Conservation (phyloP, 2,888 invertebrate genomes). For the Incurvaria masculella region DNA sequence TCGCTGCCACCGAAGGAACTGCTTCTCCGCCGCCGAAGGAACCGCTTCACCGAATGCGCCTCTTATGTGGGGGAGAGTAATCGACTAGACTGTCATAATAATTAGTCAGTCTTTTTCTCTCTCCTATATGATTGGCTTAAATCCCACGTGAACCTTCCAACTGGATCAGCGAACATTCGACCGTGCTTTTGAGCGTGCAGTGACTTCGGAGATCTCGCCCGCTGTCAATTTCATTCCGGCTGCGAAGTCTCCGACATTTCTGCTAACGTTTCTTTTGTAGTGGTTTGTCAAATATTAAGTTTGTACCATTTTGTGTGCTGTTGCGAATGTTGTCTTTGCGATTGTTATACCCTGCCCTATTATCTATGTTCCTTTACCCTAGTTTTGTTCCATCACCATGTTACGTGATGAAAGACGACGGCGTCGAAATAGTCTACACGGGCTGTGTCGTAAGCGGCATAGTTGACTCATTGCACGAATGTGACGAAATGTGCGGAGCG, state of each 20-base stretch:
- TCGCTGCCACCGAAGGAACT: conserved; percentile 25
- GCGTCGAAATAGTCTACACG: conserved; percentile 20
- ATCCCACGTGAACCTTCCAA: conserved; percentile 23
- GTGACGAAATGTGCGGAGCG: conserved; percentile 42
- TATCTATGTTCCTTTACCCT: no score
- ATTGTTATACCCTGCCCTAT: no score
- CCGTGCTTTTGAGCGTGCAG: conserved; percentile 35
- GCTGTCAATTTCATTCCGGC: conserved; percentile 41
- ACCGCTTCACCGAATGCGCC: conserved; percentile 27
- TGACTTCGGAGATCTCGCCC: conserved; percentile 53
- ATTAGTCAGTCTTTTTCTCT: conserved; percentile 77
- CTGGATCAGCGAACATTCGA: not conserved
- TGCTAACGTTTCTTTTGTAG: conserved; percentile 32
- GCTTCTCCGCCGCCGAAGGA: conserved; percentile 16
- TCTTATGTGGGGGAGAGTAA: conserved; percentile 63
- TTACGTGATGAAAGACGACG: not conserved
- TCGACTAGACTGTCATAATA: conserved; percentile 58
- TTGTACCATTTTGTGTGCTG: conserved; percentile 10
- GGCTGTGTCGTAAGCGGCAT: conserved; percentile 26
- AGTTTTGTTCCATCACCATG: no score
- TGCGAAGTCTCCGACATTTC: conserved; percentile 53
- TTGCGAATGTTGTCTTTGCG: conserved; percentile 16
- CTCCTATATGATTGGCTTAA: conserved; percentile 65
- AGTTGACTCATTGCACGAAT: conserved; percentile 30
- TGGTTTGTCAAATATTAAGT: conserved; percentile 13